Evolutionary conservation across 2,888 invertebrate genomes (phyloP), one percentile per base, ranked within the genome.

Genomic region (Protula sp.): DNA sequence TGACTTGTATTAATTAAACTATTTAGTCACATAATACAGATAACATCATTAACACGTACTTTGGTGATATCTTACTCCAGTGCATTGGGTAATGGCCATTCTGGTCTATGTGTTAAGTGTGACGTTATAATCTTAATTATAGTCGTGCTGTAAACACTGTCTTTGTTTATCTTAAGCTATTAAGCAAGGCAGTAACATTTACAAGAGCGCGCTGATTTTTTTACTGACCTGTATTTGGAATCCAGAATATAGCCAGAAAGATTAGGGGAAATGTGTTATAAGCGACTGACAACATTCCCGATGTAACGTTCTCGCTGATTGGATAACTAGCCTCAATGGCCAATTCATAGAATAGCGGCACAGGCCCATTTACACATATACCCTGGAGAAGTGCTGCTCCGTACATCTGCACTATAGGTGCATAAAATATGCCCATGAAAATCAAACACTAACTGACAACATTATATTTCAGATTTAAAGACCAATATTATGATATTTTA

Each of bases 291-390:
- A 68, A 58, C 29, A 68, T 50, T 14, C 61, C 60, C 26, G 59
- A 57, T 58, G 66, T 58, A 48, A 60, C 60, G 4, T 61, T 54
- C 61, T 67, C 68, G 1, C 63, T 48, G 29, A 68, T 57, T 5
- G 68, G 68, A 52, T 65, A 68, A 5, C 63, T 66, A 2, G 56
- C 50, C 53, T 68, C 68, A n/a, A 68, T 68, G 29, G 62, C 62
- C 53, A 67, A 30, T 51, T 68, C 68, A 51, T 64, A 68, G 57
- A 58, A 66, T 9, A 68, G 60, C 0, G 68, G 68, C 4, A 68
- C 58, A n/a, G 60, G 55, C 1, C 68, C 68, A 30, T 67, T 68
- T 48, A 58, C 56, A 47, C 51, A 67, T 9, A 67, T 30, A 2
- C 65, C 62, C 47, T 67, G 65, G 22, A 66, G 30, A 3, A 61